These are phyloP conservation scores for Mystacornis crossleyi DNA, from an alignment of 2,113 vertebrate genomes.

Conservation along the genomic window DNA sequence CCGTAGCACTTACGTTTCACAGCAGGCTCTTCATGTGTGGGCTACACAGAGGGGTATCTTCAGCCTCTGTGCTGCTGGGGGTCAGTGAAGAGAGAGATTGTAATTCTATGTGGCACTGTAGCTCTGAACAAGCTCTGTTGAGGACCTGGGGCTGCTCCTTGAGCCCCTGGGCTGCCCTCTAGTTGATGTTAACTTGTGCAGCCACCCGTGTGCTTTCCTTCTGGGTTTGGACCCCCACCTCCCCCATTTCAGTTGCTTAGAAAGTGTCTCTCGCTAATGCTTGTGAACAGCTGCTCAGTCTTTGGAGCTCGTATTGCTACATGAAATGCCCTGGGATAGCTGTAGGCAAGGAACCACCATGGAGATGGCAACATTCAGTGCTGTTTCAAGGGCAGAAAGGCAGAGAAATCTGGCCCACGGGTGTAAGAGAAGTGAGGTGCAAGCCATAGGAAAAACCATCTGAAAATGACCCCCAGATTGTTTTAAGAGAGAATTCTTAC, in stretches of 20 bases:
- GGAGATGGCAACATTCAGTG: neutral
- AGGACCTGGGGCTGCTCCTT: neutral
- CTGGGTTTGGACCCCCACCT: neutral
- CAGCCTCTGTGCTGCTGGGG: neutral
- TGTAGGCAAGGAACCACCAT: neutral
- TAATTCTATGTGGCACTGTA: neutral
- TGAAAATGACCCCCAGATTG: neutral
- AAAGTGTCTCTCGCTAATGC: neutral
- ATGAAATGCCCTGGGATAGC: neutral
- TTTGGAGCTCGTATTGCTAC: neutral
- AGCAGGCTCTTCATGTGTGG: neutral
- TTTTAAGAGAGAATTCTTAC: neutral
- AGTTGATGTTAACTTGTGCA: neutral
- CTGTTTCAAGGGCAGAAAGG: neutral
- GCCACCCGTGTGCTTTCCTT: neutral
- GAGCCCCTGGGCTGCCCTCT: neutral
- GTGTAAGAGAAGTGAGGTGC: neutral
- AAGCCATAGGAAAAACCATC: neutral
- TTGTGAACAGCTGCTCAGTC: neutral
- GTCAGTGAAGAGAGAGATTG: neutral
- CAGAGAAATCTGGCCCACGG: neutral
- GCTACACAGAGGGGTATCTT: neutral
- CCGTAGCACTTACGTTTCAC: rapidly evolving
- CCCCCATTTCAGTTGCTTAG: neutral
- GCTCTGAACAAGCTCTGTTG: neutral